Conservation (phyloP, 2,797 vertebrate species). For the Nasua narica region DNA sequence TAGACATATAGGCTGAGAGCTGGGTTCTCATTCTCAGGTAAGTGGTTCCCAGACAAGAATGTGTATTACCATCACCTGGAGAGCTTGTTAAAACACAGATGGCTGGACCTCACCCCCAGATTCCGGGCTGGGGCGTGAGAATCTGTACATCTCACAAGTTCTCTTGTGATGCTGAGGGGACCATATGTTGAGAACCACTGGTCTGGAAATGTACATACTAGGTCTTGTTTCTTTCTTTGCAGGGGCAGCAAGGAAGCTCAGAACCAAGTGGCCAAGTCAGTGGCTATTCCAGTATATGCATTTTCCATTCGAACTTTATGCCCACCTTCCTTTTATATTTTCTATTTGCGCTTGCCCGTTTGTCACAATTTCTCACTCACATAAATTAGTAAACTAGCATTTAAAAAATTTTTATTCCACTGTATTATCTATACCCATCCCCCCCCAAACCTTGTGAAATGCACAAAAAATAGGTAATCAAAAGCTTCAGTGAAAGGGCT, state of each 20-base stretch:
- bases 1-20: not conserved
- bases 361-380: not conserved
- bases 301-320: not conserved
- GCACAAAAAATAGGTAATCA: not conserved
- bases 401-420: not conserved
- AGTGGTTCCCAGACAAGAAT: not conserved
- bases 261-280: not conserved
- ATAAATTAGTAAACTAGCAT: not conserved
- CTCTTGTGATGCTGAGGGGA: not conserved
- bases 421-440: not conserved
- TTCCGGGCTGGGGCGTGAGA: not conserved
- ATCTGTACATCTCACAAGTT: not conserved
- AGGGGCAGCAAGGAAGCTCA: not conserved
- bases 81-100: not conserved
- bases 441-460: not conserved
- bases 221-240: not conserved
- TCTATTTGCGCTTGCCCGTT: not conserved
- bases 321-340: not conserved
- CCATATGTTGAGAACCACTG: rapidly evolving
- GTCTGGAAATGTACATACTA: not conserved
- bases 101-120: not conserved
- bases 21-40: not conserved
- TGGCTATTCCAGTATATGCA: too few species aligned
- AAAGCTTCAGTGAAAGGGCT: not conserved
- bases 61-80: not conserved